Percentiles rank a stretch among this genome's conserved stretches.
These are phyloP conservation scores for Ophioninae sp. DNA, from an alignment of 2,888 invertebrate genomes.

Conservation along the genomic window DNA sequence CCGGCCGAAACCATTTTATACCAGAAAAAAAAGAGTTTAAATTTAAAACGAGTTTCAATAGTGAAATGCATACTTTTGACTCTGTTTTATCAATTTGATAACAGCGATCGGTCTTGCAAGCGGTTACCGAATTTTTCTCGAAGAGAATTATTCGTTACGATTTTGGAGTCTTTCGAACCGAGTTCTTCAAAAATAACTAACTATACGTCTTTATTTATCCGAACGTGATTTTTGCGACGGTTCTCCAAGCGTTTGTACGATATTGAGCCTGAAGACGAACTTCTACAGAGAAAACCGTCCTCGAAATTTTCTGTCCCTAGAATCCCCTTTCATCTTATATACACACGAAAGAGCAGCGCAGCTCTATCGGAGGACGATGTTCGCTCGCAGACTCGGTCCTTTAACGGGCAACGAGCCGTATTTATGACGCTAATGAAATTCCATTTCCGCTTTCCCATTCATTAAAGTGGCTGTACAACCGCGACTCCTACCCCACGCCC, in stretches of 20 bases:
- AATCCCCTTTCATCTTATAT: neutral
- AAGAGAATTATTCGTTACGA: neutral
- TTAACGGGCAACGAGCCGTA: slow-evolving; percentile 56
- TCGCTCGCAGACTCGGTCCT: slow-evolving; percentile 31
- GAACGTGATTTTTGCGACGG: neutral
- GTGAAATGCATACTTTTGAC: no score
- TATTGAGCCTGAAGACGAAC: neutral
- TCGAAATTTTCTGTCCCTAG: neutral
- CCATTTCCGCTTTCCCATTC: slow-evolving; percentile 66
- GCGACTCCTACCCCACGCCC: neutral
- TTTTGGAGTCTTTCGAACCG: neutral
- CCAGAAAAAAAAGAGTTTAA: no score
- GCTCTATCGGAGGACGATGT: slow-evolving; percentile 10
- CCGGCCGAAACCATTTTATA: no score
- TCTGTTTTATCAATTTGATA: no score
- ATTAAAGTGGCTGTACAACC: slow-evolving; percentile 53
- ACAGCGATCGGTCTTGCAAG: no score
- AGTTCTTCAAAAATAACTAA: neutral
- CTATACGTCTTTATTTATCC: neutral
- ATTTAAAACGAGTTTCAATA: no score
- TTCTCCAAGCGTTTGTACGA: neutral
- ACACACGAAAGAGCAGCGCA: neutral
- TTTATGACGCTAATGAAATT: slow-evolving; percentile 75
- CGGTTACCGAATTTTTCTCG: no score
- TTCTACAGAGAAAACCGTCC: neutral